These are phyloP conservation scores for Myopa testacea DNA, from an alignment of 2,888 invertebrate genomes.

Conservation along the genomic window DNA sequence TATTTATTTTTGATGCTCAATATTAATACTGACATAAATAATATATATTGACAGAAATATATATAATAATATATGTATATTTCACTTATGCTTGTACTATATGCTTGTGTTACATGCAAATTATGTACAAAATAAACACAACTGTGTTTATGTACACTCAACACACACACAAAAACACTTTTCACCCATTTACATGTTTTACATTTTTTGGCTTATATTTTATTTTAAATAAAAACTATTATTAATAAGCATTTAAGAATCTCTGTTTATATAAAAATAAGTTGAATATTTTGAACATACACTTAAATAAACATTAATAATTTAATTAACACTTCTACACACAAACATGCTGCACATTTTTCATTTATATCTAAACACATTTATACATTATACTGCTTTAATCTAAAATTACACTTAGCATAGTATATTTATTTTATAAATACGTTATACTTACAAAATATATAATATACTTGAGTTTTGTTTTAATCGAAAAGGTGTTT, in stretches of 20 bases:
- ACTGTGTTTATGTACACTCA: background rate
- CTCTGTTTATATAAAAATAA: conserved; percentile 22
- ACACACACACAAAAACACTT: conserved; percentile 1
- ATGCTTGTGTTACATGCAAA: conserved; percentile 10
- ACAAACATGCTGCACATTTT: conserved; percentile 12
- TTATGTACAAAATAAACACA: background rate
- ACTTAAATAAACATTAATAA: conserved; percentile 22
- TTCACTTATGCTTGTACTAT: background rate
- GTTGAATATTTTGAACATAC: conserved; percentile 3
- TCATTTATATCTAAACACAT: conserved; percentile 6
- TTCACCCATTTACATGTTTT: conserved; percentile 4
- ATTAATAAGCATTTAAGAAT: background rate
- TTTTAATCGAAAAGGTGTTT: conserved; percentile 34
- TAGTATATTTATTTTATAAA: conserved; percentile 27
- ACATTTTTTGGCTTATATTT: conserved; percentile 10
- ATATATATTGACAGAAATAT: conserved; percentile 39
- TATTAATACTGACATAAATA: background rate
- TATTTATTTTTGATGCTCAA: background rate
- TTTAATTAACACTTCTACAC: conserved; percentile 29
- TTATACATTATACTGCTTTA: conserved; percentile 28
- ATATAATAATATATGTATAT: conserved; percentile 44
- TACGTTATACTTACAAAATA: conserved; percentile 26
- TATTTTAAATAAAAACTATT: conserved; percentile 4
- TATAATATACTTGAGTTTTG: conserved; percentile 30
- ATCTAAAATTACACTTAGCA: conserved; percentile 28